Evolutionary conservation across 2,888 invertebrate species (phyloP).

Genomic region (Cerceris ruficornis): DNA sequence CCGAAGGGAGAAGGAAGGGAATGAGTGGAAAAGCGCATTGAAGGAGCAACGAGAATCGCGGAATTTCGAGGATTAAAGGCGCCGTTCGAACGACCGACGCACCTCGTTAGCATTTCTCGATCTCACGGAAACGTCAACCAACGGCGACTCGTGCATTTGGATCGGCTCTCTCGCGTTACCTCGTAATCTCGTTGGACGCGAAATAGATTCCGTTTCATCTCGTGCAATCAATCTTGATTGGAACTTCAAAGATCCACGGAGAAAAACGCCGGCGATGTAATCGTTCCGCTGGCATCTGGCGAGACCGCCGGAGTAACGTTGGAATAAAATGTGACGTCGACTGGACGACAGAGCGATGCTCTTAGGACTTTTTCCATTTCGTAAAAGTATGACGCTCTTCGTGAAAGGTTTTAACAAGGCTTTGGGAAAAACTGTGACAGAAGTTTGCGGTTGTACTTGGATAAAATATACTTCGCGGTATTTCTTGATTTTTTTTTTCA

Average conservation of each 20-base stretch:
- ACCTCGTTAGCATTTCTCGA: slow-evolving; percentile 69
- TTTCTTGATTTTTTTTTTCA: neutral
- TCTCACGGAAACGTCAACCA: slow-evolving; percentile 61
- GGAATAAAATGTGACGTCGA: slow-evolving; percentile 34
- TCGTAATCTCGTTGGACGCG: slow-evolving; percentile 59
- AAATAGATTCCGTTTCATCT: slow-evolving; percentile 75
- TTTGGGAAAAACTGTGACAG: too few species aligned
- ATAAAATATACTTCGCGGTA: too few species aligned
- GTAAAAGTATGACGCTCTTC: slow-evolving; percentile 21
- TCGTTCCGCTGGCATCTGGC: slow-evolving; percentile 18
- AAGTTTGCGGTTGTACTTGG: too few species aligned
- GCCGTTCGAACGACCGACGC: slow-evolving; percentile 17
- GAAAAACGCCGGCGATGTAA: neutral
- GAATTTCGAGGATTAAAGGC: slow-evolving; percentile 40
- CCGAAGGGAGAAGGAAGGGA: slow-evolving; percentile 6
- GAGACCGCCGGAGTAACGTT: slow-evolving; percentile 20
- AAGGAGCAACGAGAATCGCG: slow-evolving; percentile 17
- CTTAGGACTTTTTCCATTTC: neutral
- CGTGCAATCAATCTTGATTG: slow-evolving; percentile 77
- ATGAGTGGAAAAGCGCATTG: slow-evolving; percentile 16
- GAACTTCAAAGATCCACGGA: slow-evolving; percentile 70
- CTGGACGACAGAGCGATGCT: slow-evolving; percentile 20
- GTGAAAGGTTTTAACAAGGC: slow-evolving; percentile 25
- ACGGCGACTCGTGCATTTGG: slow-evolving; percentile 52
- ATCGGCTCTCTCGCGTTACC: slow-evolving; percentile 36